Evolutionary conservation across 2,888 invertebrate genomes (phyloP), one percentile per base, ranked within the genome.

Genomic region (Andrena haemorrhoa): DNA sequence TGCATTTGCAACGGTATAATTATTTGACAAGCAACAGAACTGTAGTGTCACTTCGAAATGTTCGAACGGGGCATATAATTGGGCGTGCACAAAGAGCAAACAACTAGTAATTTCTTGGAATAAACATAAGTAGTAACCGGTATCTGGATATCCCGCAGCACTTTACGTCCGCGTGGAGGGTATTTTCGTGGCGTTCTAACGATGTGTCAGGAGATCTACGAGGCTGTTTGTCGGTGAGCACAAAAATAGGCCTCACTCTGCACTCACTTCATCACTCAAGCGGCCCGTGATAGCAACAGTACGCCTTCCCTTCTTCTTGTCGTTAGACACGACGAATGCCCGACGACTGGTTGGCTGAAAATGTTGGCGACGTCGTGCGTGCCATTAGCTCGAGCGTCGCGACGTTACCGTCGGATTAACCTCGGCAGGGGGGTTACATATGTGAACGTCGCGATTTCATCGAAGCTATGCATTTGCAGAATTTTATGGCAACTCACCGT

Each of bases 181-280:
- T 91, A 90, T 90, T 91, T 91, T 86, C 86, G 88, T 80, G 75
- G 83, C 72, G 78, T 87, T 88, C 86, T 91, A 91, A 91, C 89
- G 90, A 91, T 83, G 88, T 90, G 90, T 89, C 90, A 84, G 87
- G 88, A 90, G 89, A 91, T 91, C 89, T 92, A 91, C 89, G 92
- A 91, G 87, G 87, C 89, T 92, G 92, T 92, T 92, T 91, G 92
- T 90, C 89, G 88, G 89, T 84, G 86, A 82, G 87, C 82, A 89
- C 92, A 91, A 92, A 93, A 93, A 93, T 93, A 93, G 92, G 90
- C 87, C 89, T 93, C 92, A 92, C 92, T 93, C 92, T 63, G 88
- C 91, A 91, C 92, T 91, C 91, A 91, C 92, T 93, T 91, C 90
- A 90, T 92, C 92, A 92, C 91, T 91, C 90, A 80, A 69, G 70